Conservation (phyloP, 2,888 invertebrate genomes). For the Drymonia ruficornis region DNA sequence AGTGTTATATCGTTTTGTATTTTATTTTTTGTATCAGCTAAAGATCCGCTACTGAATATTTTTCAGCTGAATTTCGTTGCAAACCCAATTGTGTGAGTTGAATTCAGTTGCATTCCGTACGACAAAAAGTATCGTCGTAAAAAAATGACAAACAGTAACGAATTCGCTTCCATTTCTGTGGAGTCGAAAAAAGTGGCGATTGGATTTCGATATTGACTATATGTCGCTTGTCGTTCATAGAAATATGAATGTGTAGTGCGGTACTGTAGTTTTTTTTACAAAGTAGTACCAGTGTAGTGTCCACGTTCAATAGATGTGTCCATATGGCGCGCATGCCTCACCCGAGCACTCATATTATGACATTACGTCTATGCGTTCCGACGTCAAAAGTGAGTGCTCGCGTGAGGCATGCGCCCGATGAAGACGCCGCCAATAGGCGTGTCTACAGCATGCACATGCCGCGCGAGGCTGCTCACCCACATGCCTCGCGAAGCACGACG, state of each 20-base stretch:
- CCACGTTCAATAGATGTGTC: too few species aligned
- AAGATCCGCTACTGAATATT: conserved; percentile 10
- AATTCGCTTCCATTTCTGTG: conserved; percentile 24
- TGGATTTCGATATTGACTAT: conserved; percentile 35
- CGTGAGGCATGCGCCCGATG: too few species aligned
- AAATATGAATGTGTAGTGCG: conserved; percentile 14
- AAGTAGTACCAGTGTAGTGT: too few species aligned
- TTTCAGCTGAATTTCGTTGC: conserved; percentile 4
- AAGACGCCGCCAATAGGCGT: too few species aligned
- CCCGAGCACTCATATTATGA: too few species aligned
- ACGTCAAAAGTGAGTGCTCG: too few species aligned
- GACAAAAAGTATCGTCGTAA: conserved; percentile 10
- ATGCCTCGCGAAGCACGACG: too few species aligned
- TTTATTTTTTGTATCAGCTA: background rate
- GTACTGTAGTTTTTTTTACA: too few species aligned
- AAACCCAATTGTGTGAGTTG: conserved; percentile 6
- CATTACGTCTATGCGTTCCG: too few species aligned
- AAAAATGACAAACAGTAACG: conserved; percentile 30
- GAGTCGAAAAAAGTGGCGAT: conserved; percentile 29
- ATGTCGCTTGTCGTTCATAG: conserved; percentile 28
- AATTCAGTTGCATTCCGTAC: conserved; percentile 11
- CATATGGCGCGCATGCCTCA: too few species aligned
- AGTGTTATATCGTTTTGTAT: background rate
- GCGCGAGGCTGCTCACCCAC: too few species aligned
- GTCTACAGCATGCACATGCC: too few species aligned